phyloP scores from a whole-genome alignment of 2,113 vertebrate species.

The Oreochromis niloticus region DNA sequence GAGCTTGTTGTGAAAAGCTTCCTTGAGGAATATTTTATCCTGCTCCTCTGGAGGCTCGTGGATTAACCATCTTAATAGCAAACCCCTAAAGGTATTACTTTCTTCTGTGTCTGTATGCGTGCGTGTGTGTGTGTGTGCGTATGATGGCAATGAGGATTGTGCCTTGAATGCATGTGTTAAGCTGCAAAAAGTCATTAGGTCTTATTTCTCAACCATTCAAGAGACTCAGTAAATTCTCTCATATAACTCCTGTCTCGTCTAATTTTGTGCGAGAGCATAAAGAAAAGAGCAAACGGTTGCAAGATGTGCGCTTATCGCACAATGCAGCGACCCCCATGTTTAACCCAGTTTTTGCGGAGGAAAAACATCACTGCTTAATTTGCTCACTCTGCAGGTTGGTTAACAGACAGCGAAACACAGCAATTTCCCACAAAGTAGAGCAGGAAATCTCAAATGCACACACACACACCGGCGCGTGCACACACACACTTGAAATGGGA shows the following conservation, averaged over 20 bases:
- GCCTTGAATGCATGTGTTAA: slow-evolving; percentile 39
- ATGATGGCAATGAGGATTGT: slow-evolving; percentile 11
- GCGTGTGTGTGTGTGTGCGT: background rate
- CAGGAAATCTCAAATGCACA: slow-evolving; percentile 14
- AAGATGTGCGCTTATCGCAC: slow-evolving; percentile 56
- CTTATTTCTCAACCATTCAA: slow-evolving; percentile 48
- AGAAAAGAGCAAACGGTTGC: slow-evolving; percentile 67
- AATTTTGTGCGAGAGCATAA: slow-evolving; percentile 44
- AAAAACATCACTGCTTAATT: slow-evolving; percentile 53
- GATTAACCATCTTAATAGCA: slow-evolving; percentile 73
- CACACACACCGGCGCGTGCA: background rate
- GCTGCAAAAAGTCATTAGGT: slow-evolving; percentile 64
- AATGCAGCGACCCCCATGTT: slow-evolving; percentile 55
- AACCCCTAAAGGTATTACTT: slow-evolving; percentile 63
- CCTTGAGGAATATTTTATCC: slow-evolving; percentile 69
- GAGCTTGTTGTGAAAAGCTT: slow-evolving; percentile 74
- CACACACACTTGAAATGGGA: slow-evolving; percentile 19
- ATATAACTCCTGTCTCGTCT: slow-evolving; percentile 29
- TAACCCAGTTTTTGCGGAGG: slow-evolving; percentile 62
- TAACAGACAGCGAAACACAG: slow-evolving; percentile 50
- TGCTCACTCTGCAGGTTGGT: slow-evolving; percentile 60
- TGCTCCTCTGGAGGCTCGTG: slow-evolving; percentile 48
- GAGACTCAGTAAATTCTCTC: slow-evolving; percentile 28
- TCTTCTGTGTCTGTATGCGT: slow-evolving; percentile 10
- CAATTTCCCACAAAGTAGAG: slow-evolving; percentile 41